Evolutionary conservation across 2,797 vertebrate species (phyloP).

Genomic region (Acanthis flammea): DNA sequence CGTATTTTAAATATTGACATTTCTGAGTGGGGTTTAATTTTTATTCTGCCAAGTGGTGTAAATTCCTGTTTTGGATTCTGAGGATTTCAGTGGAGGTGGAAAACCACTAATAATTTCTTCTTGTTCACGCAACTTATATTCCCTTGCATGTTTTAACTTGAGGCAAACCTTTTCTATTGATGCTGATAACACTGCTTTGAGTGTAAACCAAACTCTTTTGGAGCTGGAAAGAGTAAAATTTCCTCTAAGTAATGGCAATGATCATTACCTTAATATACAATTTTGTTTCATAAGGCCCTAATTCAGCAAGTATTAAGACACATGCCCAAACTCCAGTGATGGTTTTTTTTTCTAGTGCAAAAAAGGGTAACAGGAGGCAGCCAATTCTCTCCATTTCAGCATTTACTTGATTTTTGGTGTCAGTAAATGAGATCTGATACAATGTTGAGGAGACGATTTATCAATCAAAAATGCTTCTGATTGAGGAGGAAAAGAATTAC

Average conservation of each 20-base stretch:
- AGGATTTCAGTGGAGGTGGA: constrained; percentile 47
- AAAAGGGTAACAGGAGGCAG: not conserved
- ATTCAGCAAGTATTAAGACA: not conserved
- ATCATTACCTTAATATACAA: not conserved
- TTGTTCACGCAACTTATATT: not conserved
- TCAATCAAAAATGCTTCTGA: constrained; percentile 23
- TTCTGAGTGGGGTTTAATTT: constrained; percentile 60
- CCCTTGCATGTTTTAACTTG: constrained; percentile 3
- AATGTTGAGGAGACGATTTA: not conserved
- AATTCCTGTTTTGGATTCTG: constrained; percentile 52
- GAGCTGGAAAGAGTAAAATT: not conserved
- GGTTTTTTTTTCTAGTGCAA: not conserved
- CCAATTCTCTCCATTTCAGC: not conserved
- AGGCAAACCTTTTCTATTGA: not conserved
- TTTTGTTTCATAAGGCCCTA: not conserved
- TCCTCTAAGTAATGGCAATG: not conserved
- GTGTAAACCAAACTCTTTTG: not conserved
- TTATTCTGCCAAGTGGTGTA: constrained; percentile 49
- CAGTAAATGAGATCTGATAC: not conserved
- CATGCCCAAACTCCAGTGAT: not conserved
- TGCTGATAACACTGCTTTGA: not conserved
- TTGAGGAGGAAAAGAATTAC: not conserved
- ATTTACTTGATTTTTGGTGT: not conserved
- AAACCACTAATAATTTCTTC: constrained; percentile 60
- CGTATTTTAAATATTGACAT: constrained; percentile 57